phyloP scores from a whole-genome alignment of 2,797 vertebrate genomes.

The Bradypodion ventrale region DNA sequence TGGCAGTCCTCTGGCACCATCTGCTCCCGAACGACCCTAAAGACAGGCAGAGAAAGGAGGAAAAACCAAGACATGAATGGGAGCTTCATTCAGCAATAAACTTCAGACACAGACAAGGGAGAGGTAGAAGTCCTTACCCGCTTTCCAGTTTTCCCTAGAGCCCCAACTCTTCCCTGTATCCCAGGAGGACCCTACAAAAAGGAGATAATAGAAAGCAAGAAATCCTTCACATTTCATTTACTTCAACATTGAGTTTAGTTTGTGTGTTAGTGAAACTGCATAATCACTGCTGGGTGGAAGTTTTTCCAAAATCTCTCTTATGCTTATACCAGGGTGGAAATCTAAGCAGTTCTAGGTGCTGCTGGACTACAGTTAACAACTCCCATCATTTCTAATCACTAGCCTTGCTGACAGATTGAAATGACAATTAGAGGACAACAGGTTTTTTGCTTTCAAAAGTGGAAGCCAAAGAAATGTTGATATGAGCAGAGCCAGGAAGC shows the following conservation, averaged over 20 bases:
- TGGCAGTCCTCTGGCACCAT: conserved; percentile 87
- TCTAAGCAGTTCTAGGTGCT: not conserved
- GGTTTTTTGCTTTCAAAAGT: not conserved
- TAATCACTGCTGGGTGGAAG: not conserved
- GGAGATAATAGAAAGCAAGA: not conserved
- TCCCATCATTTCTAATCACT: not conserved
- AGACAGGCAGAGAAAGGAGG: conserved; percentile 6
- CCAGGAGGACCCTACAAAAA: conserved; percentile 82
- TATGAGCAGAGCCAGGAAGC: not conserved
- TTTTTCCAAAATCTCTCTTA: not conserved
- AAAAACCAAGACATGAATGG: not conserved
- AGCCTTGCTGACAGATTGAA: not conserved
- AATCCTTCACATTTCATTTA: not conserved
- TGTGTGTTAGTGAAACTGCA: not conserved
- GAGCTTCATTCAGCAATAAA: not conserved
- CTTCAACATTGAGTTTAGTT: not conserved
- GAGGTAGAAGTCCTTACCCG: conserved; percentile 74
- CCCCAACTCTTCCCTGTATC: conserved; percentile 79
- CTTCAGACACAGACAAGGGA: too few species aligned
- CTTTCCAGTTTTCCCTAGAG: conserved; percentile 83
- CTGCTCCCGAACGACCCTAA: conserved; percentile 84
- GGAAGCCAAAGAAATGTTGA: not conserved
- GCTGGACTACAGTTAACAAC: not conserved
- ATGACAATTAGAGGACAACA: not conserved
- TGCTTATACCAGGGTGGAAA: not conserved